Evolutionary conservation across 2,797 vertebrate genomes (phyloP).

Genomic region (Sciurus vulgaris): DNA sequence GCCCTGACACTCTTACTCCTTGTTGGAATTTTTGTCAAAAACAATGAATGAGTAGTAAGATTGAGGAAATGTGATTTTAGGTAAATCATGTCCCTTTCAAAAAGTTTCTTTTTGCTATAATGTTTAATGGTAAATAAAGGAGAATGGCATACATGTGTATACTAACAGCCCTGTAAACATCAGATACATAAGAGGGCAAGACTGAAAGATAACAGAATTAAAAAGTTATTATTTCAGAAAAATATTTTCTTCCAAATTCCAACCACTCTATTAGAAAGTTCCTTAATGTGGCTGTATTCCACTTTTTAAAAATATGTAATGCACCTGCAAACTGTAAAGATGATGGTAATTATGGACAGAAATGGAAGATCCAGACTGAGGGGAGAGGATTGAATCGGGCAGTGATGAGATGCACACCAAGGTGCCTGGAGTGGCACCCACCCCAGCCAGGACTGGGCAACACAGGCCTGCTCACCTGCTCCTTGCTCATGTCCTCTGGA

Average conservation of each 20-base stretch:
- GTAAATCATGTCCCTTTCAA: background rate
- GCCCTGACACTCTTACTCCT: background rate
- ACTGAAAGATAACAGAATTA: background rate
- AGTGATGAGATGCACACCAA: fast-evolving
- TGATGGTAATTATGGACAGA: background rate
- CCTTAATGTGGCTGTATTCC: background rate
- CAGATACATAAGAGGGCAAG: background rate
- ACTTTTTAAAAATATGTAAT: background rate
- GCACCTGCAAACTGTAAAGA: background rate
- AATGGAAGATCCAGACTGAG: background rate
- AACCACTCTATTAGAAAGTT: background rate
- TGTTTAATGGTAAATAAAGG: constrained; percentile 13
- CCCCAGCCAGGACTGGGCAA: fast-evolving
- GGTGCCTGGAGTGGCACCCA: fast-evolving
- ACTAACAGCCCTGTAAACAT: background rate
- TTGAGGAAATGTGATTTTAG: background rate
- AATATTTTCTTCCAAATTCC: background rate
- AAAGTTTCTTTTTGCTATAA: background rate
- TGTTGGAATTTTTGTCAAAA: background rate
- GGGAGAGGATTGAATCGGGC: fast-evolving
- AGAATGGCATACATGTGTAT: background rate
- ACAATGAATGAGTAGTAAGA: background rate
- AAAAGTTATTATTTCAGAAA: constrained; percentile 34
- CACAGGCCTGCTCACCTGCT: constrained; percentile 88
- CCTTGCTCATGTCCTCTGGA: constrained; percentile 90